Evolutionary conservation across 1,140 invertebrate species (phyloP), one percentile per base, ranked within the genome.

Genomic region (Oreohelix idahoensis): DNA sequence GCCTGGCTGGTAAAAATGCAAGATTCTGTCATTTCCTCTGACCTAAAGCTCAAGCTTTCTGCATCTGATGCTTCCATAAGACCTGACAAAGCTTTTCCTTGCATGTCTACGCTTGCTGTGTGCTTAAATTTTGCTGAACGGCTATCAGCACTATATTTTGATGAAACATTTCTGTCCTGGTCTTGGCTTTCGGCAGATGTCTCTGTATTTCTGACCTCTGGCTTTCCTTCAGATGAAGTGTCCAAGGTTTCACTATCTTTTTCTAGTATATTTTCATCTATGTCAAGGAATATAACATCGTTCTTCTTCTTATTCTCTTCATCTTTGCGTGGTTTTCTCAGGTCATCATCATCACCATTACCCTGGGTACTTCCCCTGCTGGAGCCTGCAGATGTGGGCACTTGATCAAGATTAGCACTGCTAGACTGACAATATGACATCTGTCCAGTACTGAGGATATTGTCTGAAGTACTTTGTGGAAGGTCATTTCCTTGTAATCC

Each of bases 261-360:
- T n/a, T 66, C 17, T 5, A 23, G 4, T 20, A 32, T 10, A 66
- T 32, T 35, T 32, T 29, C 20, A 66, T 66, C 63, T 5, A 32
- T 1, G 29, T 32, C 63, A 66, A 32, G 2, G 17, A 66, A 32
- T 13, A 32, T 23, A 8, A 32, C n/a, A 32, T 66, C 63, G 4
- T 66, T 35, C 5, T 32, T 66, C 32, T 66, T 45, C 23, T 42
- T 73, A 23, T 77, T 77, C 75, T 77, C 75, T 58, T n/a, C 32
- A 36, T 35, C 49, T 36, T 39, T 78, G 35, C 23, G 53, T 17
- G 77, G 77, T 17, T 66, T 63, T 35, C 36, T 79, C 58, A 39
- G 23, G 23, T 79, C 77, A 38, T 79, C 77, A 39, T 79, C 77
- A 79, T 79, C 77, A 20, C 63, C 77, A 13, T n/a, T 69, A 4